Conservation (phyloP, 2,113 vertebrate species). For the Equus przewalskii region DNA sequence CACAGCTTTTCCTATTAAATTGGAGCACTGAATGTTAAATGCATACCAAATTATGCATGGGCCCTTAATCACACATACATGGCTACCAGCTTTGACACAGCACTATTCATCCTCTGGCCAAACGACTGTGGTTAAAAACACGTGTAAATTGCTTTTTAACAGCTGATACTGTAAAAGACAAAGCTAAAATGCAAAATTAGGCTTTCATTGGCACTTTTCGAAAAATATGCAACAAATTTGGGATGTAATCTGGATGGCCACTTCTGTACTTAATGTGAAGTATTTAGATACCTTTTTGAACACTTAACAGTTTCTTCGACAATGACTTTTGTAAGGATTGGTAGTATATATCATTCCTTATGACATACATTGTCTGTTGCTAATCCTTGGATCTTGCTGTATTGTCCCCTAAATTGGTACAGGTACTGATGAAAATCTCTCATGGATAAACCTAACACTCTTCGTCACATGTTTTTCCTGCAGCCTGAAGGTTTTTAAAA, state of each 20-base stretch:
- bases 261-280: slow-evolving; percentile 90
- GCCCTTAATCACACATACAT: slow-evolving; percentile 80
- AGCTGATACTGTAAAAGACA: slow-evolving; percentile 84
- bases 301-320: slow-evolving; percentile 87
- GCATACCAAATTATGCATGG: slow-evolving; percentile 82
- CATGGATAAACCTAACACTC: slow-evolving; percentile 90
- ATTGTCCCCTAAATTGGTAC: slow-evolving; percentile 88
- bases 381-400: slow-evolving; percentile 89
- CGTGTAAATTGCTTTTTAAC: slow-evolving; percentile 84
- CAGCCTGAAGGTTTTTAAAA: slow-evolving; percentile 89
- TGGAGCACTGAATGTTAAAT: slow-evolving; percentile 84
- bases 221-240: slow-evolving; percentile 83
- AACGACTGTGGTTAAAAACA: slow-evolving; percentile 86
- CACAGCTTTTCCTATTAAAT: slow-evolving; percentile 84
- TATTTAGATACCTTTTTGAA: slow-evolving; percentile 88
- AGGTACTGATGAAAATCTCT: slow-evolving; percentile 89
- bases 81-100: slow-evolving; percentile 79
- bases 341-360: slow-evolving; percentile 89
- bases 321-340: slow-evolving; percentile 90
- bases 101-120: slow-evolving; percentile 81
- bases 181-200: slow-evolving; percentile 77
- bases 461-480: slow-evolving; percentile 88
- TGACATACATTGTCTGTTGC: slow-evolving; percentile 89
- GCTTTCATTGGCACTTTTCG: slow-evolving; percentile 88
- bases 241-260: slow-evolving; percentile 84